Conservation (phyloP, 2,797 vertebrate species). For the Halcyon leucocephala region DNA sequence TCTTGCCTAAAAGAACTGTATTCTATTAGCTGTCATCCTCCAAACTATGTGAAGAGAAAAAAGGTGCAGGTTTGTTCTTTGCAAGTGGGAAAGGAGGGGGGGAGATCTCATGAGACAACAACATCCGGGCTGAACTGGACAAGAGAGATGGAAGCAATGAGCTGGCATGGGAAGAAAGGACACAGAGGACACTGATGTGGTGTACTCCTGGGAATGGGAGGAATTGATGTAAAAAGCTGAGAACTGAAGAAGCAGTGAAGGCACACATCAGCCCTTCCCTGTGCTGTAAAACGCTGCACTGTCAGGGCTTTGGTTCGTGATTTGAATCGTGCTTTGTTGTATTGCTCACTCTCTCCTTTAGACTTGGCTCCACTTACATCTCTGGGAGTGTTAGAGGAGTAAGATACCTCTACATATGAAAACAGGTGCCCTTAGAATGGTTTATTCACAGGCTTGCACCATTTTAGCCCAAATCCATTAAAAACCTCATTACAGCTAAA, state of each 20-base stretch:
- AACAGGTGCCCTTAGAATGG: neutral
- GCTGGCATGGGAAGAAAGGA: neutral
- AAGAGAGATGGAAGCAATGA: conserved; percentile 25
- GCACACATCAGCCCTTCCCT: neutral
- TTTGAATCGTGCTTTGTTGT: neutral
- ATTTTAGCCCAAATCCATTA: neutral
- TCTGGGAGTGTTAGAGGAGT: neutral
- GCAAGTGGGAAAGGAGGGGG: neutral
- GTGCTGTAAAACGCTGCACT: neutral
- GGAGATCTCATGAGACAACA: neutral
- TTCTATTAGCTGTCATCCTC: neutral
- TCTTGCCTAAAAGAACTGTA: neutral
- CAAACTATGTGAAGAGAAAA: neutral
- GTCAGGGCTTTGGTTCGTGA: neutral
- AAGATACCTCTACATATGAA: neutral
- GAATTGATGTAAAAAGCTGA: neutral
- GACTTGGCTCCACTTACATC: neutral
- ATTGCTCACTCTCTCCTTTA: neutral
- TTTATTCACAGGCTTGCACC: neutral
- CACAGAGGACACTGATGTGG: neutral
- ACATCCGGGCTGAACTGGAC: neutral
- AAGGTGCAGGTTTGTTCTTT: conserved; percentile 14
- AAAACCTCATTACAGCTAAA: neutral
- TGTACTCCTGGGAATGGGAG: neutral
- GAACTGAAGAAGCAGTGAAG: neutral